Conservation (phyloP, 2,113 vertebrate species). For the Archocentrus centrarchus region DNA sequence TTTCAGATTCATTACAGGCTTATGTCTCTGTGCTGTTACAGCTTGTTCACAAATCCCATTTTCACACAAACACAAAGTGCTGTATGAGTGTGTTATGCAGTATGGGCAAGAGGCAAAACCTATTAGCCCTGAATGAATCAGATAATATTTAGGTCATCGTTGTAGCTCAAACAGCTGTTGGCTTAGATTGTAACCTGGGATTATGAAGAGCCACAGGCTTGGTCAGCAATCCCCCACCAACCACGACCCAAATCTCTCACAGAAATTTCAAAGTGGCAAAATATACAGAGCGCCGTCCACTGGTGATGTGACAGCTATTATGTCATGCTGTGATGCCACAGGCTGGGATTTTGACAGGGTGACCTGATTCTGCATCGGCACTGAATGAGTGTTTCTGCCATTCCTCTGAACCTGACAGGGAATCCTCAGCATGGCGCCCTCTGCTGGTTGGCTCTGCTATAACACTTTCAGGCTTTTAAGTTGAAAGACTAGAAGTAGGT, state of each 20-base stretch:
- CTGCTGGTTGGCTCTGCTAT: slow-evolving; percentile 51
- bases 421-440: slow-evolving; percentile 18
- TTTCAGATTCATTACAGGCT: slow-evolving; percentile 3
- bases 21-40: neutral
- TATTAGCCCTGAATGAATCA: slow-evolving; percentile 55
- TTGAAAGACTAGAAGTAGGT: neutral
- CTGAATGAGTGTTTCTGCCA: neutral
- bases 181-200: slow-evolving; percentile 71
- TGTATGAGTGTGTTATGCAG: neutral
- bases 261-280: slow-evolving; percentile 27
- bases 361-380: slow-evolving; percentile 39
- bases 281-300: slow-evolving; percentile 20
- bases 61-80: neutral
- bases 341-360: slow-evolving; percentile 26
- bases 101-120: slow-evolving; percentile 6
- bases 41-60: slow-evolving; percentile 1
- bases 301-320: slow-evolving; percentile 33
- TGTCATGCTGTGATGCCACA: slow-evolving; percentile 32
- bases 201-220: slow-evolving; percentile 57
- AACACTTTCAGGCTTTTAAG: neutral
- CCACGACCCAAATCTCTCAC: slow-evolving; percentile 52
- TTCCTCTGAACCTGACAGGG: neutral
- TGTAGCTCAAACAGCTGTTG: slow-evolving; percentile 65
- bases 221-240: slow-evolving; percentile 49
- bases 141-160: slow-evolving; percentile 72